Base-by-base conservation (phyloP, 1,140 invertebrate species). In the Caenorhabditis tropicalis region DNA sequence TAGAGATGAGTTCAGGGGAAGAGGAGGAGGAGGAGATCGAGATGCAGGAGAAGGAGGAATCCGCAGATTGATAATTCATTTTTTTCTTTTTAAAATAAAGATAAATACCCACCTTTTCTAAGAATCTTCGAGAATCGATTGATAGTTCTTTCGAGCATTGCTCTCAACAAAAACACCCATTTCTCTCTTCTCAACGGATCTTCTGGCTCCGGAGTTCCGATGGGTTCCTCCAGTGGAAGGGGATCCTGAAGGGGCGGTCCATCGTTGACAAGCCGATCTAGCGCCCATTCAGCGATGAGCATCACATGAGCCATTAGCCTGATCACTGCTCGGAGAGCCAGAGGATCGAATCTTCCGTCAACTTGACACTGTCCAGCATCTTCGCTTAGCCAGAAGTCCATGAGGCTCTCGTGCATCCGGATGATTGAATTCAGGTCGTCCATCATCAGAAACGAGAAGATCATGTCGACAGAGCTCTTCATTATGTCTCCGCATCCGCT, bases 71-170 rank as follows among this genome's bases (percentile, higher is more conserved):
- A 51, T n/a, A 15, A 51, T 51, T 12, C 9, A 16, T n/a, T 19
- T 0, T 6, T 19, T 15, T 51, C 19, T 19, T 5, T 19, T 6
- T 19, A 51, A 51, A 51, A 51, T 19, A 51, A 19, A 51, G 0
- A 51, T 5, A 51, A 65, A 19, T 36, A 10, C 58, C 36, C 9
- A 74, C 65, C 65, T 43, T 74, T 43, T 24, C 36, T 33, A 15
- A 43, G 27, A 74, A 74, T 74, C 24, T 74, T 74, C 19, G 43
- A 39, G 29, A 74, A 74, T 46, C 65, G 27, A 43, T 74, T 74
- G 12, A 74, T 21, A 27, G 65, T 74, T 43, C 65, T n/a, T 19
- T 74, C 65, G 9, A 74, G 21, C 65, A 74, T 46, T 10, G 3
- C 2, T 21, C 36, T 24, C 9, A 46, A 43, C 7, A 74, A 43